Percentiles rank a stretch among this genome's conserved stretches.
phyloP scores from a whole-genome alignment of 2,888 invertebrate genomes.

The Gonocerus acuteangulatus region DNA sequence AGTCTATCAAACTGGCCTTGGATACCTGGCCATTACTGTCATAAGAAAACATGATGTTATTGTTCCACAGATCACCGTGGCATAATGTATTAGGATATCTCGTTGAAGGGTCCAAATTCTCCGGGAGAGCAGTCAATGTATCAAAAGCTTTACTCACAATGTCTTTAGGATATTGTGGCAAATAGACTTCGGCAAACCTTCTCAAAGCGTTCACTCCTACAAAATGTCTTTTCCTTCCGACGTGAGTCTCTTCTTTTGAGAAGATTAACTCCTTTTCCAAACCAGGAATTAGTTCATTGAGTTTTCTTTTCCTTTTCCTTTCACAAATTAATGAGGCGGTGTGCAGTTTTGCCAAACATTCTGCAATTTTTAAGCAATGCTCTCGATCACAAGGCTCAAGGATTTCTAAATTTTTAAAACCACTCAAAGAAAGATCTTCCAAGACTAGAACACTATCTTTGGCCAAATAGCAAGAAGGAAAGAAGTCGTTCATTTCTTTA shows the following conservation, averaged over 20 bases:
- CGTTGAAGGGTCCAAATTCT: constrained; percentile 1
- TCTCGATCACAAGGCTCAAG: neutral
- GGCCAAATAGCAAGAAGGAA: constrained; percentile 15
- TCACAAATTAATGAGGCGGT: neutral
- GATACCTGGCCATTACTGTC: neutral
- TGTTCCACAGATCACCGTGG: constrained; percentile 9
- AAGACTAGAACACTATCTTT: neutral
- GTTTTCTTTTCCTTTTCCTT: neutral
- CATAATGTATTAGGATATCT: constrained; percentile 8
- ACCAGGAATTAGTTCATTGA: neutral
- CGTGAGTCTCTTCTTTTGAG: neutral
- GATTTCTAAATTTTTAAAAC: neutral
- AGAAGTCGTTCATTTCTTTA: neutral
- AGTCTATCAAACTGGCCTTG: constrained; percentile 9
- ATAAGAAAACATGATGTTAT: constrained; percentile 17
- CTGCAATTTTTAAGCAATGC: neutral
- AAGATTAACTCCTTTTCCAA: constrained; percentile 6
- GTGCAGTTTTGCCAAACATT: constrained; percentile 10
- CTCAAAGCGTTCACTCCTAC: neutral
- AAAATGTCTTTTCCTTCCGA: neutral
- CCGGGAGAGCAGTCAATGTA: neutral
- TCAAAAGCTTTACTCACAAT: constrained; percentile 10
- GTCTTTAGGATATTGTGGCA: constrained; percentile 10
- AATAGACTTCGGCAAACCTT: constrained; percentile 7
- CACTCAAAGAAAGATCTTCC: constrained; percentile 6